Evolutionary conservation across 2,797 vertebrate species (phyloP).

Genomic region (Rhincodon typus): DNA sequence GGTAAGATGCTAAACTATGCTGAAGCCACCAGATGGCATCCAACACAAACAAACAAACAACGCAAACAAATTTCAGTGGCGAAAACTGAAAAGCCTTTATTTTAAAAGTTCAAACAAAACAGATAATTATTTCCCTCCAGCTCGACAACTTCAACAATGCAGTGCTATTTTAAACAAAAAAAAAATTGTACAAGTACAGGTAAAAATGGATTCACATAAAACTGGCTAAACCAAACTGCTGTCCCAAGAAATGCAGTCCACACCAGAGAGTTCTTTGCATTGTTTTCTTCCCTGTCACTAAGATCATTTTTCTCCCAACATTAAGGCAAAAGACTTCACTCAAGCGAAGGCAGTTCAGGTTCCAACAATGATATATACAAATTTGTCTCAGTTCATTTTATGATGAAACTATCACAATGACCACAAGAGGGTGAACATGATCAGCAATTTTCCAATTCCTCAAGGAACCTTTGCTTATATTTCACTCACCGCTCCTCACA

Average conservation of each 20-base stretch:
- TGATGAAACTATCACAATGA: not conserved
- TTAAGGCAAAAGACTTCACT: not conserved
- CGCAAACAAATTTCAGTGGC: not conserved
- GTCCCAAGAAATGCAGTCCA: not conserved
- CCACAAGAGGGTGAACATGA: not conserved
- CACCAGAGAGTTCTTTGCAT: not conserved
- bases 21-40: constrained; percentile 2
- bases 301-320: not conserved
- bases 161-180: not conserved
- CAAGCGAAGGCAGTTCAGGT: not conserved
- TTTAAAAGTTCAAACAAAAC: not conserved
- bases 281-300: not conserved
- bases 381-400: not conserved
- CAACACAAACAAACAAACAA: not conserved
- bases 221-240: not conserved
- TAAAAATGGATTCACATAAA: not conserved
- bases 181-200: not conserved
- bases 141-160: no score
- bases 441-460: not conserved
- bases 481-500: not conserved
- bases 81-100: not conserved
- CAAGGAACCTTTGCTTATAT: no score
- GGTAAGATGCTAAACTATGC: not conserved
- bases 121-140: not conserved
- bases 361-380: not conserved